Evolutionary conservation across 1,140 invertebrate genomes (phyloP), one percentile per base, ranked within the genome.

Genomic region (Cryptotermes secundus): DNA sequence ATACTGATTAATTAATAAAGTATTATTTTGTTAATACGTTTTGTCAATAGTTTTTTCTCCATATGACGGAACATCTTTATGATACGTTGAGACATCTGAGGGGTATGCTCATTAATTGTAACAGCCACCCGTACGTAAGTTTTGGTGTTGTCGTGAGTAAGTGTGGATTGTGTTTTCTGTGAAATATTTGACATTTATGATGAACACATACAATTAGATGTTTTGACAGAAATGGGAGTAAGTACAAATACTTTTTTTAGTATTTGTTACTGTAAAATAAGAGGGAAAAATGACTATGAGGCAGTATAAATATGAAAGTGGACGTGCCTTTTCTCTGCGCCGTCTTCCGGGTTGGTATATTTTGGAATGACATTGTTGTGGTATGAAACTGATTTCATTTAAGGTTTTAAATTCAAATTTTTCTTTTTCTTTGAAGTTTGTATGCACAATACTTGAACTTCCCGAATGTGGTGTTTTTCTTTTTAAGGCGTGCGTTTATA

Each of bases 191-290:
- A 72, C 59, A 31, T 72, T 72, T 72, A 31, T 72, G 59, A 72
- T 72, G 59, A 72, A 72, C n/a, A 72, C 1, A 72, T n/a, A 16
- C 26, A n/a, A n/a, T 72, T 72, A 31, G 2, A 72, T 72, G 59
- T 72, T 72, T 72, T 72, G 31, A 72, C 59, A 72, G 59, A 72
- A 72, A 72, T 72, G 59, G 59, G 59, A 72, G 59, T 72, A 72
- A 72, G 59, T 72, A 72, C n/a, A n/a, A 0, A 72, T 31, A 31
- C 16, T 31, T 72, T 59, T n/a, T n/a, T n/a, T 72, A 72, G 4
- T n/a, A 7, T n/a, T 72, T 72, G 7, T 72, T 31, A 26, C 2
- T 31, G 10, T n/a, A 7, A 72, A 72, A 72, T 72, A n/a, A 3
- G 26, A n/a, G 59, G n/a, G n/a, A 31, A 72, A 31, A 72, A 31